These are phyloP conservation scores for Caenorhabditis macrosperma DNA, from an alignment of 2,888 invertebrate genomes.

Conservation along the genomic window DNA sequence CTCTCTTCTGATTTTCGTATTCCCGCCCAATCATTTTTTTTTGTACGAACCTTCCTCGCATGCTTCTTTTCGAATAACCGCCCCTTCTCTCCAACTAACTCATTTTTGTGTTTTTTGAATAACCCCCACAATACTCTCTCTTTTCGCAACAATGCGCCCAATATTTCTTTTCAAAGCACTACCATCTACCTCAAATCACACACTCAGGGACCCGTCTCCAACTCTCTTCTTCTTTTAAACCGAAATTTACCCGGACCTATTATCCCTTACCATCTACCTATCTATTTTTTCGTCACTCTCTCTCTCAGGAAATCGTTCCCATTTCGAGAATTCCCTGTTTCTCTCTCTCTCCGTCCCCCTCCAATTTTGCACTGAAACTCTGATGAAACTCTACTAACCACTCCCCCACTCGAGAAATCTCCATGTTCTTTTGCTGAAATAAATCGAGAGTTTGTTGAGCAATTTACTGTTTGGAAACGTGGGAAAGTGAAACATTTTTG, in stretches of 20 bases:
- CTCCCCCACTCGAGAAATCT: slow-evolving; percentile 28
- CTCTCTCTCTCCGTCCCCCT: not conserved
- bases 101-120: not conserved
- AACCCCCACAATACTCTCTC: no score
- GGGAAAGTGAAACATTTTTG: not conserved
- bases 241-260: not conserved
- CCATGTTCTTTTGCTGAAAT: slow-evolving; percentile 37
- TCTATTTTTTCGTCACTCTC: slow-evolving; percentile 6
- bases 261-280: not conserved
- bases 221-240: not conserved
- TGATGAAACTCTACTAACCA: not conserved
- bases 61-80: no score
- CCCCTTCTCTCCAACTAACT: no score
- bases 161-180: slow-evolving; percentile 6
- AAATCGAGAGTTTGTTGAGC: slow-evolving; percentile 47
- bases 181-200: slow-evolving; percentile 46
- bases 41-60: no score
- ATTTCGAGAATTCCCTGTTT: not conserved
- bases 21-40: no score
- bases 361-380: not conserved
- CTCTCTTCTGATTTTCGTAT: no score
- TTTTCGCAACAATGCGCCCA: not conserved
- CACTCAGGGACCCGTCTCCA: slow-evolving; percentile 41
- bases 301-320: slow-evolving; percentile 28
- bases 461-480: not conserved